Evolutionary conservation across 2,113 vertebrate genomes (phyloP), one percentile per base, ranked within the genome.

Genomic region (Tauraco erythrolophus): DNA sequence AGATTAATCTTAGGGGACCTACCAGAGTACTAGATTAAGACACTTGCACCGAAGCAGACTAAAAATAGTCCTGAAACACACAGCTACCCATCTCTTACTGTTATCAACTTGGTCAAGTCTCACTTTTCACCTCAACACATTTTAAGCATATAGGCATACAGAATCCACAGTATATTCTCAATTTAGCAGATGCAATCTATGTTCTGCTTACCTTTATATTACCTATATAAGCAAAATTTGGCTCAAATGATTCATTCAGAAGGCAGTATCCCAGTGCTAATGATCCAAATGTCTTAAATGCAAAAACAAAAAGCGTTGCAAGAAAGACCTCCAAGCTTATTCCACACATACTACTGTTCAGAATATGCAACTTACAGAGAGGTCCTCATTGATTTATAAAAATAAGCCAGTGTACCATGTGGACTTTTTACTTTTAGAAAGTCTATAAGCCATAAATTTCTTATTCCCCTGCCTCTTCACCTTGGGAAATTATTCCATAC

Each of bases 41-140:
- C 43, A 64, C 27, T 46, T 60, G 45, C 3, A 0, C 19, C 62
- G 37, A 1, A 70, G 28, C 19, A 57, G 11, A 10, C 64, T 78
- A 87, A 97, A 93, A 96, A 81, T 58, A 96, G 68, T 11, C 30
- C 46, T 60, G 31, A 45, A 72, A 24, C 24, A 28, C 17, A n/a
- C 7, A 69, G 65, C 51, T 37, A 7, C n/a, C 11, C 8, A 56
- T 25, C 9, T 18, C 50, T 83, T 66, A 88, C 66, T 68, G 88
- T 50, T 14, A 88, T 21, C 45, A 37, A 53, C 35, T 54, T 0
- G 2, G 0, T 2, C 7, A 15, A 28, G 50, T 10, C 11, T 61
- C 18, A 4, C 64, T 61, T 4, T 3, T 18, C 41, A 77, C 19
- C 68, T 65, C 60, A 62, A 46, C 64, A 56, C 14, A 6, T n/a